Conservation (phyloP, 2,113 vertebrate species). For the Bothrops jararaca region DNA sequence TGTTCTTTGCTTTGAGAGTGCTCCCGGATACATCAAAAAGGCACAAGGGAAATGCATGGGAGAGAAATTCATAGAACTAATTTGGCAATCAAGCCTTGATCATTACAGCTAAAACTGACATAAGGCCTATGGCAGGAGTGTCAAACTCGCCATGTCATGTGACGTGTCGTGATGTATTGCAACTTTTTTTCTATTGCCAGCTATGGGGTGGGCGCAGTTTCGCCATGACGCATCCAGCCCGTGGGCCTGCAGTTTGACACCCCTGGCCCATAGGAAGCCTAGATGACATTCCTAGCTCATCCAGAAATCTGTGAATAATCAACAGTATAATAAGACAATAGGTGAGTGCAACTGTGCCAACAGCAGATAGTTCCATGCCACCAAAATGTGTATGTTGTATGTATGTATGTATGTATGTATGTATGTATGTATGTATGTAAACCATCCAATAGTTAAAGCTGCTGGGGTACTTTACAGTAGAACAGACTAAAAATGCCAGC, state of each 20-base stretch:
- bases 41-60: not conserved
- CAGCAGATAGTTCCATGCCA: not conserved
- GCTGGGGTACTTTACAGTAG: not conserved
- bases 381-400: not conserved
- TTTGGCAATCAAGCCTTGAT: not conserved
- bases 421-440: not conserved
- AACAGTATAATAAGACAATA: not conserved
- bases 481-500: not conserved
- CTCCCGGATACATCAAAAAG: accelerated
- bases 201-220: no score
- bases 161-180: no score
- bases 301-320: not conserved
- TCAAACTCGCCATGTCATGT: no score
- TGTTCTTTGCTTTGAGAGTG: not conserved
- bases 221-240: no score
- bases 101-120: not conserved
- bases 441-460: not conserved
- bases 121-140: not conserved
- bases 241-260: no score
- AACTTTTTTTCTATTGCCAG: no score
- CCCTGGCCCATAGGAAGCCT: not conserved
- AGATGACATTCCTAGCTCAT: not conserved
- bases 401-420: not conserved
- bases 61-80: accelerated
- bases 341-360: not conserved